A percentile compares a stretch with the other conserved stretches of the same genome.
Conservation (phyloP, 1,140 invertebrate genomes). For the Trachymyrmex septentrionalis region DNA sequence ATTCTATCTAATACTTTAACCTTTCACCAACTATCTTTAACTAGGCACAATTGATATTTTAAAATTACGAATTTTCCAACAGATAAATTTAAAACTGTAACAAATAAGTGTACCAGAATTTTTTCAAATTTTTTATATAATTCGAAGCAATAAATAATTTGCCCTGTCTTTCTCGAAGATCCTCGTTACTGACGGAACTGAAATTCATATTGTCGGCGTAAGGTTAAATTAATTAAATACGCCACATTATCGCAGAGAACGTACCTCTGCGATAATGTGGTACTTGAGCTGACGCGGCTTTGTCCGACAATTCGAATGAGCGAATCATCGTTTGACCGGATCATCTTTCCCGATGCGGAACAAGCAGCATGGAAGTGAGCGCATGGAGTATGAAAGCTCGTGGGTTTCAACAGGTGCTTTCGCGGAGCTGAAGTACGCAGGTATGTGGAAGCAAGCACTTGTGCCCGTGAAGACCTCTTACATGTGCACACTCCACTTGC, state of each 20-base stretch:
- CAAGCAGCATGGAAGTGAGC: slow-evolving; percentile 66
- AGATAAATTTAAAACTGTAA: no score
- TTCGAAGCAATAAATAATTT: no score
- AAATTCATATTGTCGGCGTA: background rate
- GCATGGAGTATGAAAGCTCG: slow-evolving; percentile 70
- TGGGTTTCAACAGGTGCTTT: slow-evolving; percentile 83
- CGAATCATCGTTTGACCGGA: slow-evolving; percentile 8
- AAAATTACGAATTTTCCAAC: no score
- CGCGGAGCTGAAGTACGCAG: slow-evolving; percentile 81
- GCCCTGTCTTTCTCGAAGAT: no score
- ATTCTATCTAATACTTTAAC: no score
- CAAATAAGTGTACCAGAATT: no score
- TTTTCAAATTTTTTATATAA: no score
- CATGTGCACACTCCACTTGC: slow-evolving; percentile 79
- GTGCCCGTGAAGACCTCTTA: slow-evolving; percentile 80
- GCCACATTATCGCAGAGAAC: background rate
- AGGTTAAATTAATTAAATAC: background rate
- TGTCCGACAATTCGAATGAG: background rate
- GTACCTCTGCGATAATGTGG: background rate
- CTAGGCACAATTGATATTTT: no score
- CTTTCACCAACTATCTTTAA: no score
- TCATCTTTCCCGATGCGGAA: slow-evolving; percentile 29
- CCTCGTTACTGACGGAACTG: no score
- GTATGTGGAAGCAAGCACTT: slow-evolving; percentile 83
- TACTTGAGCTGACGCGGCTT: background rate